A percentile compares a stretch with the other conserved stretches of the same genome.
Conservation (phyloP, 1,140 invertebrate species). For the Heliconius himera region DNA sequence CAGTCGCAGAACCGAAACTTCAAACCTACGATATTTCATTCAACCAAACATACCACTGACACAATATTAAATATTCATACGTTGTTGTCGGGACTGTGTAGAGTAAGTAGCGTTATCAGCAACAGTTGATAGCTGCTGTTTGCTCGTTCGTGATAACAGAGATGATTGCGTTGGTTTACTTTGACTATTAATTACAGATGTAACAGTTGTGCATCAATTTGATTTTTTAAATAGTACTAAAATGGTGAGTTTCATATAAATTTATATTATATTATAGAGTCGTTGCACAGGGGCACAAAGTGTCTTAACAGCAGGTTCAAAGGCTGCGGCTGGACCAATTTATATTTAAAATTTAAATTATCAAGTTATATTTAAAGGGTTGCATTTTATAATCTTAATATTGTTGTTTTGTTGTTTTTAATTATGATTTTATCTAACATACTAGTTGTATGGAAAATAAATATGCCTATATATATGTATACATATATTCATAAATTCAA, state of each 20-base stretch:
- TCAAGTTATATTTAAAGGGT: no score
- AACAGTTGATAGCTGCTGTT: constrained; percentile 3
- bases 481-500: no score
- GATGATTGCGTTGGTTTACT: constrained; percentile 8
- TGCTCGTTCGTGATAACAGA: constrained; percentile 1
- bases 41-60: neutral
- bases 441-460: no score
- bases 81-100: neutral
- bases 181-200: constrained; percentile 1
- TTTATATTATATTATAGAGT: no score
- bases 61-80: neutral
- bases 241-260: neutral
- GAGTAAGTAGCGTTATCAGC: neutral
- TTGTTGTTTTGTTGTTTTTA: no score
- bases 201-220: neutral
- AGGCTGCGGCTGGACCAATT: no score
- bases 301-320: no score
- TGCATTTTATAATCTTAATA: no score
- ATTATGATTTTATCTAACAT: no score
- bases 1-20: neutral
- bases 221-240: neutral
- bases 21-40: neutral
- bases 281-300: no score
- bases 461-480: no score
- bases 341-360: no score